Conservation (phyloP, 2,888 invertebrate genomes). For the Schrankia costaestrigalis region DNA sequence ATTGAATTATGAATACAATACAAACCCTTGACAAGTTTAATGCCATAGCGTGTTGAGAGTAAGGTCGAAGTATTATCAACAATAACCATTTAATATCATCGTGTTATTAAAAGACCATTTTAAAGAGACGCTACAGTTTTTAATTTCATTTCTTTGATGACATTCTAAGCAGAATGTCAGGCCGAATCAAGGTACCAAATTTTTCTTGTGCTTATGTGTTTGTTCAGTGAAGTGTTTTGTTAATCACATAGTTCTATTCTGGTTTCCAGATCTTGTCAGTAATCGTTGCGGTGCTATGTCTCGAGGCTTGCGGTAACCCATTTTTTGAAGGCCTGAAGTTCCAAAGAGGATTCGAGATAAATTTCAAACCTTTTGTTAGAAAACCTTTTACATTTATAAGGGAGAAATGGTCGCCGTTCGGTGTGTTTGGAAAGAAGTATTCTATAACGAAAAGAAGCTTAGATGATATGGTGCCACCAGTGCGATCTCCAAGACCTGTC, state of each 20-base stretch:
- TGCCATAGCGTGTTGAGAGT: constrained; percentile 19
- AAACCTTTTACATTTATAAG: constrained; percentile 46
- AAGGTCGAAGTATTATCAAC: constrained; percentile 15
- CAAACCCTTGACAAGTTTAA: constrained; percentile 22
- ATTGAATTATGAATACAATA: constrained; percentile 26
- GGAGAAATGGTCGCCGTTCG: constrained; percentile 54
- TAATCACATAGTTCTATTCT: constrained; percentile 5
- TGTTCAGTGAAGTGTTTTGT: constrained; percentile 2
- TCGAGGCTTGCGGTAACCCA: constrained; percentile 6
- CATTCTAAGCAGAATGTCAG: constrained; percentile 30
- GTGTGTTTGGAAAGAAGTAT: constrained; percentile 35
- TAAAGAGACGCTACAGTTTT: constrained; percentile 15
- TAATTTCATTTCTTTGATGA: constrained; percentile 22
- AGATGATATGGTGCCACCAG: constrained; percentile 4
- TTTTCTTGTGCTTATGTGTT: constrained; percentile 3
- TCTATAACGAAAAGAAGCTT: constrained; percentile 30
- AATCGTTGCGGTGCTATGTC: constrained; percentile 8
- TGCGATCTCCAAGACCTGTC: constrained; percentile 9
- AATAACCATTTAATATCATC: constrained; percentile 12
- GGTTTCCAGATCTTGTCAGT: constrained; percentile 20
- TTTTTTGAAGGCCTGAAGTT: constrained; percentile 37
- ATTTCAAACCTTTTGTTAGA: constrained; percentile 40
- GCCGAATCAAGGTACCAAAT: constrained; percentile 24
- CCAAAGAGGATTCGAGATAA: constrained; percentile 47
- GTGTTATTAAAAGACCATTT: constrained; percentile 15